These are phyloP conservation scores for Musca vetustissima DNA, from an alignment of 1,140 invertebrate species.

Conservation along the genomic window DNA sequence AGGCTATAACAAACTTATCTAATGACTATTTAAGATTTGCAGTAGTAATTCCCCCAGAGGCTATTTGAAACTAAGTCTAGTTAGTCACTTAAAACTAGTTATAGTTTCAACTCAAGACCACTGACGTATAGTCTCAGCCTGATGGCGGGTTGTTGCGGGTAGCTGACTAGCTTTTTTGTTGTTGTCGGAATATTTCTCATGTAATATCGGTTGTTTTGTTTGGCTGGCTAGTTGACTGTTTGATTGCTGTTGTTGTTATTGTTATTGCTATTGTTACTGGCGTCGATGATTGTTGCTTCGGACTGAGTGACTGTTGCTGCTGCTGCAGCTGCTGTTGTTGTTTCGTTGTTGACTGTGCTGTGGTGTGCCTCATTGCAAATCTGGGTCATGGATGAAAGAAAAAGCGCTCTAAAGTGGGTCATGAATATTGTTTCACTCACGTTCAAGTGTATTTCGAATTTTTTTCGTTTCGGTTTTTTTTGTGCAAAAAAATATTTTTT, in stretches of 20 bases:
- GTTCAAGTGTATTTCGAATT: conserved; percentile 29
- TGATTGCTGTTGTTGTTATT: background rate
- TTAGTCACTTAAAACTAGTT: too few relatives aligned
- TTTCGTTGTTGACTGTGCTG: conserved; percentile 1
- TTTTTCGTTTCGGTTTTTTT: conserved; percentile 16
- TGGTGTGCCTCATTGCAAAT: conserved; percentile 19
- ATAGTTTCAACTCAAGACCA: too few relatives aligned
- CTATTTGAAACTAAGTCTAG: too few relatives aligned
- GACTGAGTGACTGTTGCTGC: background rate
- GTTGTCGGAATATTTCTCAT: too few relatives aligned
- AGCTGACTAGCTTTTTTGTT: too few relatives aligned
- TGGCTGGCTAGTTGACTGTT: too few relatives aligned
- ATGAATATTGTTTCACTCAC: conserved; percentile 28
- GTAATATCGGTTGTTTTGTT: too few relatives aligned
- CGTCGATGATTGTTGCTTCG: background rate
- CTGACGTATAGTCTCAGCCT: too few relatives aligned
- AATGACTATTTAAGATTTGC: too few relatives aligned
- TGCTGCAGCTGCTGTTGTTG: background rate
- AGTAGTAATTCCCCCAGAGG: too few relatives aligned
- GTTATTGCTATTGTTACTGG: conserved; percentile 1
- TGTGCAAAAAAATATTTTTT: background rate
- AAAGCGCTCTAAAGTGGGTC: conserved; percentile 29
- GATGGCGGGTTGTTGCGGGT: too few relatives aligned
- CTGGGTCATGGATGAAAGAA: conserved; percentile 30
- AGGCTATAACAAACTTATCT: too few relatives aligned